Evolutionary conservation across 1,140 invertebrate genomes (phyloP).

Genomic region (Macrotrachela quadricornifera): DNA sequence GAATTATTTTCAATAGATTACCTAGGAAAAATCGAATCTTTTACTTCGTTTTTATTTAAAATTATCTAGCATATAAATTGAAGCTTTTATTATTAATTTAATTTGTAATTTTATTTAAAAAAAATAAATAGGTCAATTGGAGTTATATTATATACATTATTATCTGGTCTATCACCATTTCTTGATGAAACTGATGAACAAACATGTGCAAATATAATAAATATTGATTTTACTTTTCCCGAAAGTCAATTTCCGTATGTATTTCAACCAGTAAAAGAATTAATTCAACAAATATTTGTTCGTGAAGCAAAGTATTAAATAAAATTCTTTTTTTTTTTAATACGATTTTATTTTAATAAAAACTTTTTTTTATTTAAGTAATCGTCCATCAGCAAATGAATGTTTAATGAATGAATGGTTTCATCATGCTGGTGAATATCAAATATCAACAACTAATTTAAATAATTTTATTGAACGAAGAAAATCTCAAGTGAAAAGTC

Average conservation of each 20-base stretch:
- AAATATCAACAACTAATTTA: conserved; percentile 18
- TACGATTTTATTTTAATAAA: too few relatives aligned
- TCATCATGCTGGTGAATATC: conserved; percentile 14
- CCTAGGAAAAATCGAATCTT: too few relatives aligned
- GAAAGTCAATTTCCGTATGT: conserved; percentile 52
- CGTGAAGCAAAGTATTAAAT: too few relatives aligned
- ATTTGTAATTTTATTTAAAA: too few relatives aligned
- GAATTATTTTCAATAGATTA: too few relatives aligned
- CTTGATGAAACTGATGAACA: conserved; percentile 58
- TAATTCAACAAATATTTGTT: too few relatives aligned
- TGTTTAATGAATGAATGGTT: conserved; percentile 21
- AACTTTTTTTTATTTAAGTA: conserved; percentile 14
- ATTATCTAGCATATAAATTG: too few relatives aligned
- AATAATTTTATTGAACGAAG: conserved; percentile 21
- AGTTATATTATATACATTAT: conserved; percentile 52
- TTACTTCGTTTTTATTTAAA: too few relatives aligned
- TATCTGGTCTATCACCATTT: conserved; percentile 55
- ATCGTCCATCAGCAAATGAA: conserved; percentile 17
- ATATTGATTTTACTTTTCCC: conserved; percentile 57
- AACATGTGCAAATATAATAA: conserved; percentile 56
- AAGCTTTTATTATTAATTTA: too few relatives aligned
- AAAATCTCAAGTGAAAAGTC: conserved; percentile 35
- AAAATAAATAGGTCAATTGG: conserved; percentile 43
- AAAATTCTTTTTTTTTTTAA: too few relatives aligned
- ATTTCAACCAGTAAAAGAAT: conserved; percentile 13